phyloP scores from a whole-genome alignment of 2,888 invertebrate genomes.

The Eurytoma californica region DNA sequence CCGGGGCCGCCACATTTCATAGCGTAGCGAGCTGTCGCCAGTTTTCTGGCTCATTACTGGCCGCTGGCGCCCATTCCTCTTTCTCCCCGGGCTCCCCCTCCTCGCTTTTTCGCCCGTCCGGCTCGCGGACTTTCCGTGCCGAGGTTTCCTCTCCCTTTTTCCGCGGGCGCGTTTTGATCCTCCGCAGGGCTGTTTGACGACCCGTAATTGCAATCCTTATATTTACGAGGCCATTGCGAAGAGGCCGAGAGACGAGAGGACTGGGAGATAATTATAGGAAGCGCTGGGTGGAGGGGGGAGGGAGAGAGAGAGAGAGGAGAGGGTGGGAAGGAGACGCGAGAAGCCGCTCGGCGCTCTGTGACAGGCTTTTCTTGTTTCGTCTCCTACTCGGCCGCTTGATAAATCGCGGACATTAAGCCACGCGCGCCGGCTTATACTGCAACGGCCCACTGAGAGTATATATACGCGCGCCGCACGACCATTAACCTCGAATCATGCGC shows the following conservation, averaged over 20 bases:
- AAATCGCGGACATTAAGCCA: conserved; percentile 64
- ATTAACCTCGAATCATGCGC: conserved; percentile 62
- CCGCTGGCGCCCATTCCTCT: conserved; percentile 52
- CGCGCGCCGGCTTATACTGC: conserved; percentile 39
- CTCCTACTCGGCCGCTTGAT: conserved; percentile 62
- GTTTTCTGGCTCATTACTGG: conserved; percentile 74
- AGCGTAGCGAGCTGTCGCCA: conserved; percentile 72
- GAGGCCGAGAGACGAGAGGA: conserved; percentile 8
- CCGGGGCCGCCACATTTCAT: conserved; percentile 61
- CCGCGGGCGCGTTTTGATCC: conserved; percentile 29
- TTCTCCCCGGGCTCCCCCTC: conserved; percentile 24
- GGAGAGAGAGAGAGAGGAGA: background rate
- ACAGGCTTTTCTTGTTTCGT: conserved; percentile 64
- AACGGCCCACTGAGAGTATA: conserved; percentile 15
- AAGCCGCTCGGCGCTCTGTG: conserved; percentile 36
- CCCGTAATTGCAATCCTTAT: conserved; percentile 43
- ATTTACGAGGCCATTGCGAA: conserved; percentile 38
- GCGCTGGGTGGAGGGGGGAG: conserved; percentile 5
- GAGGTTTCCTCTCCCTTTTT: conserved; percentile 29
- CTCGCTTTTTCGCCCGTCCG: background rate
- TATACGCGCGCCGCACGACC: conserved; percentile 51
- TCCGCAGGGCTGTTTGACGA: conserved; percentile 30
- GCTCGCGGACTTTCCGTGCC: conserved; percentile 7
- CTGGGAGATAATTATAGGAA: conserved; percentile 47
- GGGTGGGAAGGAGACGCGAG: conserved; percentile 35